A percentile compares a stretch with the other conserved stretches of the same genome.
phyloP scores from a whole-genome alignment of 2,888 invertebrate species.

The Bedellia somnulentella region DNA sequence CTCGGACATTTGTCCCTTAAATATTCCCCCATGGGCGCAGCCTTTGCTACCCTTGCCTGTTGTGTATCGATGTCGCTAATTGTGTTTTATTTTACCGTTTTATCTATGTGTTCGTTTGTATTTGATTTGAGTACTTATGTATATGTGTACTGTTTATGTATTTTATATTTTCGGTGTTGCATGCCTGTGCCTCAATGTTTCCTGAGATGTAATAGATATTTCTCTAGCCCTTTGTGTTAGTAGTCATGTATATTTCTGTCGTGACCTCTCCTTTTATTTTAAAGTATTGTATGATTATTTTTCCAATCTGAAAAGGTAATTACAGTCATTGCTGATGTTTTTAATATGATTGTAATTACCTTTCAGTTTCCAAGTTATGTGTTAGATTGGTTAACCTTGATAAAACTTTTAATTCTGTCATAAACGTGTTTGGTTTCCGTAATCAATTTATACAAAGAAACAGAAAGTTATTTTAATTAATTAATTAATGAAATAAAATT shows the following conservation, averaged over 20 bases:
- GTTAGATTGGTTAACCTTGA: too few species aligned
- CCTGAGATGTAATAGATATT: constrained; percentile 40
- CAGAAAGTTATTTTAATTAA: too few species aligned
- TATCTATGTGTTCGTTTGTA: constrained; percentile 15
- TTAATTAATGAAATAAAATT: too few species aligned
- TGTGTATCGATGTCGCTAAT: background rate
- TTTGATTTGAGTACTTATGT: too few species aligned
- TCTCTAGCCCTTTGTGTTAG: constrained; percentile 56
- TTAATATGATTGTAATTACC: background rate
- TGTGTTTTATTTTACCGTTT: constrained; percentile 14
- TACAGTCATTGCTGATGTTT: background rate
- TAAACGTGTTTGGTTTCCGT: too few species aligned
- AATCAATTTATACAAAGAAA: too few species aligned
- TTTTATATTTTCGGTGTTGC: constrained; percentile 31
- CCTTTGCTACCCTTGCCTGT: constrained; percentile 58
- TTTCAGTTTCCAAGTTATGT: too few species aligned
- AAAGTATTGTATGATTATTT: too few species aligned
- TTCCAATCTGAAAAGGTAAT: too few species aligned
- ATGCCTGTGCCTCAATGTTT: constrained; percentile 58
- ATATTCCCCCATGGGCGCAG: constrained; percentile 48
- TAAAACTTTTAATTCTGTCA: too few species aligned
- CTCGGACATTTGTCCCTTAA: constrained; percentile 40
- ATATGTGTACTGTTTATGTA: constrained; percentile 34
- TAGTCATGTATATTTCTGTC: constrained; percentile 25
- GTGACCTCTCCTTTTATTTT: too few species aligned